Evolutionary conservation across 1,140 invertebrate genomes (phyloP).

Genomic region (Trichonephila clavata): DNA sequence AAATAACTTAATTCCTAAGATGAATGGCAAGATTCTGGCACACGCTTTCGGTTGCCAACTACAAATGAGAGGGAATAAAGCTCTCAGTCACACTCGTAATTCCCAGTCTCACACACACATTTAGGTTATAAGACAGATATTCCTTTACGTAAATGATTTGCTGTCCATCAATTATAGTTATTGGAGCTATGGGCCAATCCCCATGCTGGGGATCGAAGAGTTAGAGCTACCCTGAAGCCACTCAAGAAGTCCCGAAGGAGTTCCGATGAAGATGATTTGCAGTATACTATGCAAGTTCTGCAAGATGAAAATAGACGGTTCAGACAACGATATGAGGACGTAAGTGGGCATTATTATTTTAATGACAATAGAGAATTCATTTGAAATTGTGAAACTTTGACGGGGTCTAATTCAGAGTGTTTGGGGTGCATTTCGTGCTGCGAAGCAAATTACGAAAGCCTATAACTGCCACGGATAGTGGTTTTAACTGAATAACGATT

Average conservation of each 20-base stretch:
- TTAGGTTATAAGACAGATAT: not conserved
- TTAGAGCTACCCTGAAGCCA: conserved; percentile 83
- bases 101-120: not conserved
- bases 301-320: conserved; percentile 81
- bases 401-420: not conserved
- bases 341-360: conserved; percentile 60
- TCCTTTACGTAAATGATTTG: conserved; percentile 70
- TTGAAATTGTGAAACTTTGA: not conserved
- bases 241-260: conserved; percentile 80
- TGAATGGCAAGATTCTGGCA: too few relatives aligned
- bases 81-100: too few relatives aligned
- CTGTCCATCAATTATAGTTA: conserved; percentile 83
- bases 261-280: conserved; percentile 78
- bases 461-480: too few relatives aligned
- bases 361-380: not conserved
- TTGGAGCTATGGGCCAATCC: conserved; percentile 94
- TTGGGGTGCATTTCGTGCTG: too few relatives aligned
- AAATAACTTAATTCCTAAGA: too few relatives aligned
- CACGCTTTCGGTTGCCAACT: too few relatives aligned
- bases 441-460: too few relatives aligned
- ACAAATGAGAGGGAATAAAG: too few relatives aligned
- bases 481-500: too few relatives aligned
- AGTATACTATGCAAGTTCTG: conserved; percentile 81
- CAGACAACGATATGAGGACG: conserved; percentile 80
- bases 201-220: conserved; percentile 89